phyloP scores from a whole-genome alignment of 2,888 invertebrate species.

The Ellobium chinense region DNA sequence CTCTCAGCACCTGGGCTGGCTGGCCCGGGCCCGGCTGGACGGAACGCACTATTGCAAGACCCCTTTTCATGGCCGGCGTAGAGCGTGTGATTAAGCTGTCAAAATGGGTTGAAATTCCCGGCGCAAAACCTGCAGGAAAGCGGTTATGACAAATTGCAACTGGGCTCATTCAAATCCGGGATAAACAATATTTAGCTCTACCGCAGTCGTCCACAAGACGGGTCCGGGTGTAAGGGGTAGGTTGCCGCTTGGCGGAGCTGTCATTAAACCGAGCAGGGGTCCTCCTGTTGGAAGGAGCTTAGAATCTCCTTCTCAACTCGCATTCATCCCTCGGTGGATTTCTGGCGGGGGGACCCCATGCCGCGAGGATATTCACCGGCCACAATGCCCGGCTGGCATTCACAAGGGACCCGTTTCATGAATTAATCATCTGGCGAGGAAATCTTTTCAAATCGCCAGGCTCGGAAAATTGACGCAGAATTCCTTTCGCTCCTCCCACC shows the following conservation, averaged over 20 bases:
- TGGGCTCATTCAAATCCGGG: neutral
- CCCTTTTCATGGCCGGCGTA: neutral
- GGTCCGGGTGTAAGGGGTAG: neutral
- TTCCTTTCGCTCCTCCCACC: conserved; percentile 48
- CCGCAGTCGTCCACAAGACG: neutral
- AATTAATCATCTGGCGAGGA: conserved; percentile 42
- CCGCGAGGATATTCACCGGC: conserved; percentile 11
- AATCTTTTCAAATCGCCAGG: conserved; percentile 29
- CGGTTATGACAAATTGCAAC: conserved; percentile 24
- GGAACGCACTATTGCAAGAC: neutral
- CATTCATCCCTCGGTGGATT: conserved; percentile 42
- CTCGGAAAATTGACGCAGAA: conserved; percentile 46
- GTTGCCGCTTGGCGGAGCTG: neutral
- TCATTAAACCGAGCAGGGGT: conserved; percentile 31
- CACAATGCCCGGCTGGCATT: conserved; percentile 32
- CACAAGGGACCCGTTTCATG: conserved; percentile 38
- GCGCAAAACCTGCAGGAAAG: neutral
- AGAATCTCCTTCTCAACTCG: conserved; percentile 34
- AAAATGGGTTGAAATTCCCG: neutral
- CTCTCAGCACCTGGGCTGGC: neutral
- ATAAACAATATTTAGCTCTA: conserved; percentile 33
- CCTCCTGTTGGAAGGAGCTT: neutral
- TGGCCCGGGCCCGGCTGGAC: neutral
- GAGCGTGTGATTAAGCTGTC: conserved; percentile 17
- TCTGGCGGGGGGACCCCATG: conserved; percentile 21